Percentiles rank a stretch among this genome's conserved stretches.
These are phyloP conservation scores for Calameuta filiformis DNA, from an alignment of 2,888 invertebrate genomes.

Conservation along the genomic window DNA sequence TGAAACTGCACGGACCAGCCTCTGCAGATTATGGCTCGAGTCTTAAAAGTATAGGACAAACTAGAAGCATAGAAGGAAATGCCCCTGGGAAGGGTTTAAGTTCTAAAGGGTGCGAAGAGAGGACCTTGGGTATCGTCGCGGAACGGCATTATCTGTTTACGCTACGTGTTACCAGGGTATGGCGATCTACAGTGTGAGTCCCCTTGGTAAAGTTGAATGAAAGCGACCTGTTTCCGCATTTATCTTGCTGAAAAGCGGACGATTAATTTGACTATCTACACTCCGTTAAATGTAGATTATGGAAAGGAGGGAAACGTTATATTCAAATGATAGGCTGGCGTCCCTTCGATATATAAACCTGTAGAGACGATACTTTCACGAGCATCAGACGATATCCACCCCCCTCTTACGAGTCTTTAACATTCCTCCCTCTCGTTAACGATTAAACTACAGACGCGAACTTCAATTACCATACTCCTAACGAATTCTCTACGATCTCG, in stretches of 20 bases:
- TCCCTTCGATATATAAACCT: not conserved
- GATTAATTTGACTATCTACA: constrained; percentile 32
- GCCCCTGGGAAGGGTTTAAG: constrained; percentile 15
- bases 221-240: constrained; percentile 1
- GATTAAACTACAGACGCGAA: not conserved
- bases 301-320: constrained; percentile 13
- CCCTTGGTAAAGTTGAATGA: not conserved
- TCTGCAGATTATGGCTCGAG: not conserved
- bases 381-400: not conserved
- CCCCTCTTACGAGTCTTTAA: not conserved
- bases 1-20: not conserved
- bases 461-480: not conserved
- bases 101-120: constrained; percentile 10
- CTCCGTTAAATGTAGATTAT: constrained; percentile 32
- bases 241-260: constrained; percentile 12
- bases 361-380: not conserved
- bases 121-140: constrained; percentile 2
- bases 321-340: not conserved
- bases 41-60: not conserved
- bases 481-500: not conserved
- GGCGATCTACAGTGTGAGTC: not conserved
- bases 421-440: not conserved
- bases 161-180: constrained; percentile 8
- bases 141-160: constrained; percentile 19
- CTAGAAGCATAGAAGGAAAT: constrained; percentile 13